Conservation (phyloP, 2,113 vertebrate genomes). For the Hemicordylus capensis region DNA sequence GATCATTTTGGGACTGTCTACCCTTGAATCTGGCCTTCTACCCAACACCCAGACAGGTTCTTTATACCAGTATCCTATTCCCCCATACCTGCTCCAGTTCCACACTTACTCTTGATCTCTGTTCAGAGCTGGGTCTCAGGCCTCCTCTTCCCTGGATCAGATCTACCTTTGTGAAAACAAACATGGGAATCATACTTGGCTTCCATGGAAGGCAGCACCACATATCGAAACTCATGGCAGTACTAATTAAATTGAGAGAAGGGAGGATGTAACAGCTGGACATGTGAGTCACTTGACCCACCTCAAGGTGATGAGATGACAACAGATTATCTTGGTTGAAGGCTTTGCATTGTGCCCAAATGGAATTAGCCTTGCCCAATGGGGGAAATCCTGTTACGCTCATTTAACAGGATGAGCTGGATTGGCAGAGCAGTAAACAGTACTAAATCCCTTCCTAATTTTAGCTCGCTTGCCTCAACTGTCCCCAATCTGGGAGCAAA, state of each 20-base stretch:
- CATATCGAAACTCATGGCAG: neutral
- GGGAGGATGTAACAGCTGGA: neutral
- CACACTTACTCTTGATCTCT: neutral
- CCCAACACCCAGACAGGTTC: no score
- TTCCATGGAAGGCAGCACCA: neutral
- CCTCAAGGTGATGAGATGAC: neutral
- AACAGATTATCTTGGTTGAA: neutral
- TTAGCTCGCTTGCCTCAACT: neutral
- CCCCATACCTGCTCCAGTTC: neutral
- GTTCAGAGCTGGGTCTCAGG: neutral
- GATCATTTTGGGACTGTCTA: neutral
- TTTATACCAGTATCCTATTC: no score
- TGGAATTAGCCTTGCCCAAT: slow-evolving; percentile 13
- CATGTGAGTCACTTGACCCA: neutral
- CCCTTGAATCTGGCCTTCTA: neutral
- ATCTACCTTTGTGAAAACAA: neutral
- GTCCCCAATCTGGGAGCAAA: neutral
- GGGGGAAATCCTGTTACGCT: neutral
- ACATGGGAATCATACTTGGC: neutral
- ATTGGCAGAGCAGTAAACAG: neutral
- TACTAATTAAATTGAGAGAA: neutral
- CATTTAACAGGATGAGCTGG: neutral
- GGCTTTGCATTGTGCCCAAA: neutral
- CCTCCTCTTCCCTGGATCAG: neutral
- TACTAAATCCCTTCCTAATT: slow-evolving; percentile 2